Evolutionary conservation across 2,888 invertebrate species (phyloP).

Genomic region (Caenorhabditis sp.): DNA sequence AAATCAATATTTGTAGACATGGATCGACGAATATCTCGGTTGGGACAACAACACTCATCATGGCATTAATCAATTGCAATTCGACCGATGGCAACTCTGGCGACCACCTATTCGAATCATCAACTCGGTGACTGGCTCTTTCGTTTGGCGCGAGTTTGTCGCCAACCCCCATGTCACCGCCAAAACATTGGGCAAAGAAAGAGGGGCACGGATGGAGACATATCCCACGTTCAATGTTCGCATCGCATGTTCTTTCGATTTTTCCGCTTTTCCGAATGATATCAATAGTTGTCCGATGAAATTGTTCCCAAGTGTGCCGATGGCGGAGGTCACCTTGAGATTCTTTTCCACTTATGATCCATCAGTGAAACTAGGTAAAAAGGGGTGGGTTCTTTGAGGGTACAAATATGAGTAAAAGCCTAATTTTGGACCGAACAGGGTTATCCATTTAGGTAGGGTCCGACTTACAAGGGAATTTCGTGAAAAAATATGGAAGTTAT

Average conservation of each 20-base stretch:
- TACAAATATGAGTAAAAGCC: too few species aligned
- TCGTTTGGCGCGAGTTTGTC: constrained; percentile 56
- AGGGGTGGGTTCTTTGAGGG: not conserved
- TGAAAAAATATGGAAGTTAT: too few species aligned
- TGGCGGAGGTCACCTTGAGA: constrained; percentile 37
- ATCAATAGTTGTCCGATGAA: constrained; percentile 37
- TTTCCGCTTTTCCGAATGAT: constrained; percentile 50
- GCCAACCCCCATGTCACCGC: constrained; percentile 38
- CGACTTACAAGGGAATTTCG: too few species aligned
- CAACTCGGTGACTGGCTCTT: constrained; percentile 64
- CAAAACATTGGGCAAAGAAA: constrained; percentile 1
- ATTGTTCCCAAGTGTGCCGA: constrained; percentile 32
- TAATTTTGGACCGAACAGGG: too few species aligned
- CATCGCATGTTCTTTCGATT: constrained; percentile 66
- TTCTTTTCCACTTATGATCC: constrained; percentile 16
- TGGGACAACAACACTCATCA: constrained; percentile 67
- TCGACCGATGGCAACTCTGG: constrained; percentile 68
- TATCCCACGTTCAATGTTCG: constrained; percentile 65
- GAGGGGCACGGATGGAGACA: constrained; percentile 54
- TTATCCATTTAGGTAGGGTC: too few species aligned
- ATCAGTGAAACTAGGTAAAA: constrained; percentile 38
- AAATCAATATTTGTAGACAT: constrained; percentile 38
- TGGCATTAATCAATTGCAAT: constrained; percentile 57
- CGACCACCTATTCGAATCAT: constrained; percentile 62
- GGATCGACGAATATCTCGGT: constrained; percentile 64